Evolutionary conservation across 2,888 invertebrate genomes (phyloP).

Genomic region (Melieria crassipennis): DNA sequence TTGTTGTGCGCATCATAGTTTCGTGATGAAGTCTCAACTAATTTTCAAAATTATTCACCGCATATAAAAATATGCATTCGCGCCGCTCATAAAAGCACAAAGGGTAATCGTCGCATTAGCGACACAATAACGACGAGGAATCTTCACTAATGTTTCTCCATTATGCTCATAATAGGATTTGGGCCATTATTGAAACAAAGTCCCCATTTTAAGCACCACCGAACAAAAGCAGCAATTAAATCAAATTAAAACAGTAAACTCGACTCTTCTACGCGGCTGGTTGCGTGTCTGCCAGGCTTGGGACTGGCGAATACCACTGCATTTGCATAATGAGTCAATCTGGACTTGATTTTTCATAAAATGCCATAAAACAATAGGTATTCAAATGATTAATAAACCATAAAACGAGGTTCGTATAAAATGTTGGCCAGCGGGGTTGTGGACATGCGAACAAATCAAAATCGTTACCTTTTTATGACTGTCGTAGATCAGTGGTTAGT

Average conservation of each 20-base stretch:
- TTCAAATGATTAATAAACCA: too few species aligned
- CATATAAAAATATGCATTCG: background rate
- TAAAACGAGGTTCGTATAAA: too few species aligned
- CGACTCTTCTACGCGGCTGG: background rate
- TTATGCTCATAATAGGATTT: conserved; percentile 27
- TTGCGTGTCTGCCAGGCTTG: background rate
- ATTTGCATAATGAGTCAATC: too few species aligned
- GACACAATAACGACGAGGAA: background rate
- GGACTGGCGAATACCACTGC: too few species aligned
- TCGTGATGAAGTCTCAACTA: background rate
- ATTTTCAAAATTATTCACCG: background rate
- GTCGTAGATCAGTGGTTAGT: too few species aligned
- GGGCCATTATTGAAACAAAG: background rate
- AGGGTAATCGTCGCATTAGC: background rate
- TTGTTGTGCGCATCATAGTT: background rate
- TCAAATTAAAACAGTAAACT: conserved; percentile 19
- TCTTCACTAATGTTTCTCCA: background rate
- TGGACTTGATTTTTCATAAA: too few species aligned
- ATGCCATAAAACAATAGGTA: too few species aligned
- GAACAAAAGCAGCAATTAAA: conserved; percentile 29
- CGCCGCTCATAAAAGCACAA: background rate
- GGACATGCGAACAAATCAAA: too few species aligned
- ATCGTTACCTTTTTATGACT: too few species aligned
- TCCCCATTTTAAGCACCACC: conserved; percentile 14
- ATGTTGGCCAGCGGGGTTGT: too few species aligned